A percentile compares a stretch with the other conserved stretches of the same genome.
phyloP scores from a whole-genome alignment of 64 coral and sea anemone genomes.

The Montipora foliosa region DNA sequence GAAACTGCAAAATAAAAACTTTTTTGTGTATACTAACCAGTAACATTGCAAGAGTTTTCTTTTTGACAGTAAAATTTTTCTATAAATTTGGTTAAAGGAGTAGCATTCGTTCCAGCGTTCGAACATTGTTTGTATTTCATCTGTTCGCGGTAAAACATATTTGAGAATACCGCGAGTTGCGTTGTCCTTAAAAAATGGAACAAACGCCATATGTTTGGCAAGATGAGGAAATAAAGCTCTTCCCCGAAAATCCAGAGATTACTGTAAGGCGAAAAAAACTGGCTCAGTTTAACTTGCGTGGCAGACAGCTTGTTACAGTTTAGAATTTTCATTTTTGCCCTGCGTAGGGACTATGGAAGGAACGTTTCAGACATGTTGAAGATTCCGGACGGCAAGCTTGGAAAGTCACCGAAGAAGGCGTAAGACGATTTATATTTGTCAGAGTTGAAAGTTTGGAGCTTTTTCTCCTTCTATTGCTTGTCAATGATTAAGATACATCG shows the following conservation, averaged over 20 bases:
- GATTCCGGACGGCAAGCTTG: neutral
- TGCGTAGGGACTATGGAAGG: neutral
- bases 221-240: neutral
- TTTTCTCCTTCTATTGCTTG: neutral
- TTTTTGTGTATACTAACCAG: neutral
- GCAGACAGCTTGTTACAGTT: neutral
- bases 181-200: neutral
- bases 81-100: neutral
- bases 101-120: neutral
- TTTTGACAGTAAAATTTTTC: neutral
- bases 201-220: neutral
- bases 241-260: neutral
- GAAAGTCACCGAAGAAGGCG: conserved; percentile 1
- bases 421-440: neutral
- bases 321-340: neutral
- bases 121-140: neutral
- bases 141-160: neutral
- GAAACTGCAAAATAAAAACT: neutral
- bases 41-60: neutral
- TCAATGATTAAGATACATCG: too few relatives aligned
- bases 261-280: neutral
- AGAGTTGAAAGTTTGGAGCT: neutral
- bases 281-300: neutral
- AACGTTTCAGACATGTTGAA: too few relatives aligned
- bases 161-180: neutral